Base-by-base conservation (phyloP, 2,888 invertebrate species). In the Drosophila paracracens region DNA sequence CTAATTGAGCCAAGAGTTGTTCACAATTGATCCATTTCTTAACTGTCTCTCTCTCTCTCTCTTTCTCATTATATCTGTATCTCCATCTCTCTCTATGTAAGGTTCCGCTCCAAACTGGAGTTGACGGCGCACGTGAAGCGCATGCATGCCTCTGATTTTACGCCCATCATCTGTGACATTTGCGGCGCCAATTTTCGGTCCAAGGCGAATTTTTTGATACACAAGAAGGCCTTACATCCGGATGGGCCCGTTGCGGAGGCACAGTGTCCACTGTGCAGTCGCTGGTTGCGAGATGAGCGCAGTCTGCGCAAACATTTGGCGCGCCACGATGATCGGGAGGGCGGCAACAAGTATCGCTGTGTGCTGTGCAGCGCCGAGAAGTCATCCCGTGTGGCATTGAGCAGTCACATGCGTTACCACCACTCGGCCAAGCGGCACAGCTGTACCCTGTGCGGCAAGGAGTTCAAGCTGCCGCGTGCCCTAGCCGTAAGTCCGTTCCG, bases 111-210 rank as follows among this genome's bases (percentile, higher is more conserved):
- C 6, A 88, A 91, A 54, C 43, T 83, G 13, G 91, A 87, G 61
- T 60, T 87, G 33, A 80, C 73, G 7, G 91, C 87, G n/a, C 87
- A 87, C 27, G 59, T 80, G 0, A 91, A 91, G 21, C 90, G 87
- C 0, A 87, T 87, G 87, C 87, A 87, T 52, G 74, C 81, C 2
- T 48, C 80, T 0, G 90, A 88, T 48, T 85, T 90, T 40, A 88
- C 87, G 50, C 90, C 91, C 11, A 69, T 91, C 18, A 91, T 91
- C 31, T 91, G 91, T 46, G 91, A 88, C 52, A 81, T 91, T 36
- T 88, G 88, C 31, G 88, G 88, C 11, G 81, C 72, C 0, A 61
- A 89, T 33, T 88, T 88, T 18, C 88, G 91, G 0, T 88, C 90
- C 29, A 88, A 88, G 70, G 82, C 88, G 0, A 88, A 89, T 50